Evolutionary conservation across 2,888 invertebrate genomes (phyloP).

Genomic region (Aproaerema taeniolella): DNA sequence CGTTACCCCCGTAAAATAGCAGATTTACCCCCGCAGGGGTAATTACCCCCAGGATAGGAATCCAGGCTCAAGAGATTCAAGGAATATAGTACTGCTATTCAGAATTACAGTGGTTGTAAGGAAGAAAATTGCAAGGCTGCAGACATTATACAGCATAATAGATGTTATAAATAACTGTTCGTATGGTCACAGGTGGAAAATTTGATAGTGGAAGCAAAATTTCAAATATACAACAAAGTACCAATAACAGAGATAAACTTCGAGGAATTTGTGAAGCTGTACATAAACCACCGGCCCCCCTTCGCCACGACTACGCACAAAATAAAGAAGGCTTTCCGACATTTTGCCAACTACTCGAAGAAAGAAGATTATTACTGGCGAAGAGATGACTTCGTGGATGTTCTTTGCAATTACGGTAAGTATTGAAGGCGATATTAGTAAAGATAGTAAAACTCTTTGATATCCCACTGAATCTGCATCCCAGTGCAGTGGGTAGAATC

Average conservation of each 20-base stretch:
- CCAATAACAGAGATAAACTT: slow-evolving; percentile 78
- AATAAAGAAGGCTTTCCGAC: slow-evolving; percentile 66
- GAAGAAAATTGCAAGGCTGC: too few species aligned
- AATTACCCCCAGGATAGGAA: too few species aligned
- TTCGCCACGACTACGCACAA: slow-evolving; percentile 65
- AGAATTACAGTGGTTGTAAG: too few species aligned
- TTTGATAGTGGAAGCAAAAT: slow-evolving; percentile 76
- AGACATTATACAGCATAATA: too few species aligned
- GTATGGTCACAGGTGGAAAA: slow-evolving; percentile 70
- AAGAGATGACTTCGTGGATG: slow-evolving; percentile 57
- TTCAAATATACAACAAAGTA: slow-evolving; percentile 64
- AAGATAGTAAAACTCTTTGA: too few species aligned
- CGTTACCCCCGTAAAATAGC: too few species aligned
- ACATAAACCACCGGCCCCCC: slow-evolving; percentile 81
- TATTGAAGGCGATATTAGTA: neutral
- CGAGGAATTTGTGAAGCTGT: slow-evolving; percentile 80
- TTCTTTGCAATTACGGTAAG: slow-evolving; percentile 50
- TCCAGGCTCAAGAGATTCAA: too few species aligned
- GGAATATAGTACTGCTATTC: too few species aligned
- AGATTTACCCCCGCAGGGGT: too few species aligned
- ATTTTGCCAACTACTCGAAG: slow-evolving; percentile 38
- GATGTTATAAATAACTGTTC: too few species aligned
- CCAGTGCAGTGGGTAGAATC: too few species aligned
- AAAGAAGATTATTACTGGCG: slow-evolving; percentile 34
- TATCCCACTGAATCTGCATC: too few species aligned